phyloP scores from a whole-genome alignment of 2,113 vertebrate species.

The Malurus melanocephalus region DNA sequence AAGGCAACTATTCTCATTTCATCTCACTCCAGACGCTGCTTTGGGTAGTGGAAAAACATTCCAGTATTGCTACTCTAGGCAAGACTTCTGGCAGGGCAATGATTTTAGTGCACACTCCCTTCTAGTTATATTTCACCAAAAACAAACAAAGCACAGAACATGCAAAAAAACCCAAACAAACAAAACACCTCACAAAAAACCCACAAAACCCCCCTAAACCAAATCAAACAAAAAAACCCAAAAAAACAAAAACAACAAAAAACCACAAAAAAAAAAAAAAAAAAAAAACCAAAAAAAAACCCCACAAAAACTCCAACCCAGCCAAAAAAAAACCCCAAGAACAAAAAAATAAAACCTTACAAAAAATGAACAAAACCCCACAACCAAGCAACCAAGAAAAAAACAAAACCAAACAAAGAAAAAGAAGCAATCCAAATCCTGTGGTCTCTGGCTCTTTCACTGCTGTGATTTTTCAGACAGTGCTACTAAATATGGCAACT shows the following conservation, averaged over 20 bases:
- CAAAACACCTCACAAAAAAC: not conserved
- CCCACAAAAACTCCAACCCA: too few species aligned
- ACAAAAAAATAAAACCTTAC: too few species aligned
- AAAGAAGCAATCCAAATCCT: not conserved
- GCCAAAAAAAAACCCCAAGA: too few species aligned
- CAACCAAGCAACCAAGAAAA: not conserved
- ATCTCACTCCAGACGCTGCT: not conserved
- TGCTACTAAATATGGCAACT: not conserved
- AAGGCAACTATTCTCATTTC: not conserved
- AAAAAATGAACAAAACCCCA: too few species aligned
- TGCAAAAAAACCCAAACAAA: not conserved
- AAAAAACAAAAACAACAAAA: not conserved
- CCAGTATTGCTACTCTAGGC: not conserved
- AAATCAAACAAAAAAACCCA: not conserved
- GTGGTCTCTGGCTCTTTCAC: not conserved
- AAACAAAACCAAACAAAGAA: not conserved
- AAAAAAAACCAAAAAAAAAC: not conserved
- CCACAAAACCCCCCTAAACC: not conserved
- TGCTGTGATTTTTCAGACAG: not conserved
- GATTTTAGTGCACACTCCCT: not conserved
- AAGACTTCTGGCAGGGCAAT: not conserved
- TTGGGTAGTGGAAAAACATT: not conserved
- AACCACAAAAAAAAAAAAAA: not conserved
- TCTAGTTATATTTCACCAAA: not conserved
- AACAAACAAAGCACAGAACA: not conserved